Base-by-base conservation (phyloP, 2,797 vertebrate species). In the Florisuga fusca region DNA sequence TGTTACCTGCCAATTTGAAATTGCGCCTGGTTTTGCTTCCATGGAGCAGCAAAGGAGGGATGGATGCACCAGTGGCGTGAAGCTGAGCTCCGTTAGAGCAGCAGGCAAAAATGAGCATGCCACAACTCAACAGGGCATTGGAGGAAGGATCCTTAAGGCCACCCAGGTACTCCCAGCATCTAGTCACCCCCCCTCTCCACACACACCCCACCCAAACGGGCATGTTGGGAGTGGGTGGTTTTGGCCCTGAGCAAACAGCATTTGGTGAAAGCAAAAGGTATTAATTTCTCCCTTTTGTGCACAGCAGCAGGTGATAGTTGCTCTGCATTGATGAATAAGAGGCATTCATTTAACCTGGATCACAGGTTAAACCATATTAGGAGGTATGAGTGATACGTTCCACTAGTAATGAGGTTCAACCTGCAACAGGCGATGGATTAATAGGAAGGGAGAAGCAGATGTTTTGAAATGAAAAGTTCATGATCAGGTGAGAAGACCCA, bases 101-200 rank as follows among this genome's bases (percentile, higher is more conserved):
- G 27, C 0, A 19, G 58, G 43, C 33, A 33, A 46, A 73, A 64
- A 38, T 13, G 22, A 46, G 20, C 2, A 0, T 5, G 50, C 58
- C 1, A 2, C 55, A 38, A 59, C 15, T 31, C 33, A 51, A n/a
- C 8, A 3, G 0, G 9, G 45, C 4, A 0, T 7, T 21, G 48
- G n/a, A 57, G 29, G 18, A 73, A 54, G 25, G 50, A 33, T 10
- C 48, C 27, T 48, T 5, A 18, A 26, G 63, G 45, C 29, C 43
- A 55, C 8, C 15, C 3, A 6, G 17, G 58, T 23, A 29, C 36
- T 57, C 23, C 27, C 29, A 18, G 15, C 48, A 46, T 54, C 71
- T 51, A 5, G 21, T 43, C 31, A 11, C 3, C 5, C 12, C 3
- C 29, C 7, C 16, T 20, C 45, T 46, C 45, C 45, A 41, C 38